These are phyloP conservation scores for Tholera decimalis DNA, from an alignment of 2,888 invertebrate species.

Conservation along the genomic window DNA sequence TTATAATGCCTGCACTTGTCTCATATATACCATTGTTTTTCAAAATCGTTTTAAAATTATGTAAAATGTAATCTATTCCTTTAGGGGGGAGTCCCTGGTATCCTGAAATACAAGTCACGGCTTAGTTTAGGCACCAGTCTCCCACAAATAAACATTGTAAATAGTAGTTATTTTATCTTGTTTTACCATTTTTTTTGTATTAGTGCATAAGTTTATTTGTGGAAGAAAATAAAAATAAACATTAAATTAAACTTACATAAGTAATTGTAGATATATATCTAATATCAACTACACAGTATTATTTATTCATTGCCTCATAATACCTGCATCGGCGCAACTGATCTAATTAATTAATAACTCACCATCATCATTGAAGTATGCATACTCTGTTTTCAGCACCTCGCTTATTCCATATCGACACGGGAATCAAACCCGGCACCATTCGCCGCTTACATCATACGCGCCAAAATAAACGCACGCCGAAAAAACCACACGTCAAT, in stretches of 20 bases:
- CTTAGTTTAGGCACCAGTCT: no score
- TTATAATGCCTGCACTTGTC: conserved; percentile 12
- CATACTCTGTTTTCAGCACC: conserved; percentile 78
- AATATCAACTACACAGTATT: conserved; percentile 2
- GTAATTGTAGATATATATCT: conserved; percentile 4
- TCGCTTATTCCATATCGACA: conserved; percentile 72
- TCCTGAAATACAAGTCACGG: no score
- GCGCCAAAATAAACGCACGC: conserved; percentile 85
- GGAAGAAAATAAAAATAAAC: no score
- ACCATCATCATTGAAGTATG: conserved; percentile 90
- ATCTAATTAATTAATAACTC: conserved; percentile 65
- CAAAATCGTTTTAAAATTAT: no score
- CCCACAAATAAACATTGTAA: no score
- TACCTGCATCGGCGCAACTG: background rate
- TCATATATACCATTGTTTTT: no score
- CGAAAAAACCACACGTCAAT: conserved; percentile 83
- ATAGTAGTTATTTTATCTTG: no score
- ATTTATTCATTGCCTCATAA: background rate
- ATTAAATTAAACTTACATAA: no score
- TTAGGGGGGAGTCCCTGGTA: no score
- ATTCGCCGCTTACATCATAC: conserved; percentile 85
- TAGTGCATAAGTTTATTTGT: no score
- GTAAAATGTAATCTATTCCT: no score
- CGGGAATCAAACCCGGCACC: conserved; percentile 85
- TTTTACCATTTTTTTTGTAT: no score